phyloP scores from a whole-genome alignment of 2,888 invertebrate genomes.

The Harpagoxenus sublaevis region DNA sequence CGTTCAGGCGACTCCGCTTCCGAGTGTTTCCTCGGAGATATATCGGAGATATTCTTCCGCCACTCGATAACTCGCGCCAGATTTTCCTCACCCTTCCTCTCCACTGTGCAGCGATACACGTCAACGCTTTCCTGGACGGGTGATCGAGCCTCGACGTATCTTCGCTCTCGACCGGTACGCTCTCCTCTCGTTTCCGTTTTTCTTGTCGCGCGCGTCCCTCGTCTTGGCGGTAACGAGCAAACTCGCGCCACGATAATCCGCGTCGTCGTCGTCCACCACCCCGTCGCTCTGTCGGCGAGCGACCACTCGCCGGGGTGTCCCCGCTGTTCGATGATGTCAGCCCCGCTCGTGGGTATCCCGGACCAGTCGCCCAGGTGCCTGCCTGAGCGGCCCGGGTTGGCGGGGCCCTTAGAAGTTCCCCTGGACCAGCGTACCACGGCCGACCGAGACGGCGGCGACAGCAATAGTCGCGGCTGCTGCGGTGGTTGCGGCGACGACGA shows the following conservation, averaged over 20 bases:
- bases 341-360: constrained; percentile 81
- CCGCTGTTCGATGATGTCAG: constrained; percentile 77
- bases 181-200: constrained; percentile 4
- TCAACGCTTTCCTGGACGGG: constrained; percentile 23
- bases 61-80: constrained; percentile 53
- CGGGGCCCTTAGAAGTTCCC: constrained; percentile 83
- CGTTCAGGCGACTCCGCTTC: not conserved
- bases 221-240: constrained; percentile 2
- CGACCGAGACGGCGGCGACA: constrained; percentile 58
- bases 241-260: constrained; percentile 15
- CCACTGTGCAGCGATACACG: constrained; percentile 25
- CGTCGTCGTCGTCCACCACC: constrained; percentile 38
- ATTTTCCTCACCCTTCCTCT: constrained; percentile 42
- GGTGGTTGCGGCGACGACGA: constrained; percentile 52
- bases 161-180: constrained; percentile 6
- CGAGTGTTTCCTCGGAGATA: constrained; percentile 3
- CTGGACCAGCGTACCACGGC: constrained; percentile 74
- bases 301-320: constrained; percentile 72
- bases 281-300: constrained; percentile 49
- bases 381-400: constrained; percentile 78
- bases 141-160: constrained; percentile 26
- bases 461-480: constrained; percentile 58
- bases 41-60: constrained; percentile 45
- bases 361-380: constrained; percentile 78
- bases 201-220: constrained; percentile 55